Conservation (phyloP, 2,113 vertebrate species). For the Calcarius ornatus region DNA sequence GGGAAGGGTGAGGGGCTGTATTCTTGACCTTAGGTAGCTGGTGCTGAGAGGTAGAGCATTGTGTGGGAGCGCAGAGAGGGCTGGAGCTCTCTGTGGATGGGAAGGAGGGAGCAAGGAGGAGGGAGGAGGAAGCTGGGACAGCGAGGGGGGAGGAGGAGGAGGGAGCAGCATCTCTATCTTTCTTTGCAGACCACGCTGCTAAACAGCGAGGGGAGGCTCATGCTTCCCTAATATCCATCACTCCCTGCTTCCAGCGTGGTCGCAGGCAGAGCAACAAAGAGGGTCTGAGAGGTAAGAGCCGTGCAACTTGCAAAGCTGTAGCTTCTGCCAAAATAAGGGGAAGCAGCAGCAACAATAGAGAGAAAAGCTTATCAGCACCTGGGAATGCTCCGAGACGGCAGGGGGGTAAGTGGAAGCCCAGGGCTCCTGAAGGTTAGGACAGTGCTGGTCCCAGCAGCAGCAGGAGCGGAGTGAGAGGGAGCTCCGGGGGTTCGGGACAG, state of each 20-base stretch:
- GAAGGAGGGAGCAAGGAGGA: constrained; percentile 39
- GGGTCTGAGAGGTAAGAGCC: constrained; percentile 63
- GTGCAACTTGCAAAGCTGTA: background rate
- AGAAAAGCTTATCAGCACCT: constrained; percentile 14
- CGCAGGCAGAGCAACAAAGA: constrained; percentile 65
- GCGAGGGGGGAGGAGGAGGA: constrained; percentile 40
- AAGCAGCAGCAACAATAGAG: background rate
- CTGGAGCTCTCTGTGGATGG: background rate
- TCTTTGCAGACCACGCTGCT: constrained; percentile 63
- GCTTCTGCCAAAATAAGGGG: background rate
- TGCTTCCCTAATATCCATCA: constrained; percentile 58
- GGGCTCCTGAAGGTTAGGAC: background rate
- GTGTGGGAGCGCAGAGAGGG: constrained; percentile 1
- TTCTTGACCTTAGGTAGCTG: constrained; percentile 53
- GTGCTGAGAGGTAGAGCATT: constrained; percentile 46
- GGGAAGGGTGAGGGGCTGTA: constrained; percentile 18
- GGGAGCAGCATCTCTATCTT: constrained; percentile 64
- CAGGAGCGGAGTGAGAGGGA: background rate
- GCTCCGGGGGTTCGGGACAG: background rate
- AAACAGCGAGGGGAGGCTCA: constrained; percentile 32
- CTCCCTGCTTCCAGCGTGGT: constrained; percentile 51
- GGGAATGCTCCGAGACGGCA: background rate
- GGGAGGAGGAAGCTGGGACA: constrained; percentile 52
- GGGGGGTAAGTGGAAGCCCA: background rate
- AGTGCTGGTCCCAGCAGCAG: background rate